Evolutionary conservation across 2,113 vertebrate species (phyloP).

Genomic region (Lethenteron camtschaticum): DNA sequence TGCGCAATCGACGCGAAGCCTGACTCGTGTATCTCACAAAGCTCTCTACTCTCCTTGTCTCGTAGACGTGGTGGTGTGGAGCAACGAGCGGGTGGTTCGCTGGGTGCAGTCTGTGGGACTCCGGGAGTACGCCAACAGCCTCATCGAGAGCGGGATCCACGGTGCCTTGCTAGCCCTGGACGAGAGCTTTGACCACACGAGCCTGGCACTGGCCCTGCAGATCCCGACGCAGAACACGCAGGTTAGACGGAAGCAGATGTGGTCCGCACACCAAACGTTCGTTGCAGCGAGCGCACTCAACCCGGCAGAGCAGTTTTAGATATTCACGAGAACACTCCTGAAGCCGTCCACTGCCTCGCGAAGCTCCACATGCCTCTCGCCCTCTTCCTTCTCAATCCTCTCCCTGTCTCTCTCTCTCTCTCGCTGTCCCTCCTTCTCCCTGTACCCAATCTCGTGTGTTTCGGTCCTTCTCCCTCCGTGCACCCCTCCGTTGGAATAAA

Average conservation of each 20-base stretch:
- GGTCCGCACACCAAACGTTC: too few species aligned
- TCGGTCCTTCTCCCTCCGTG: too few species aligned
- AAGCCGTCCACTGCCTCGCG: not conserved
- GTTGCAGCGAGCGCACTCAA: too few species aligned
- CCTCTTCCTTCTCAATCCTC: not conserved
- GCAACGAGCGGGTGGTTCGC: constrained; percentile 77
- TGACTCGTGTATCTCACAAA: not conserved
- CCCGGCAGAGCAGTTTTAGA: not conserved
- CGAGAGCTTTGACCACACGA: constrained; percentile 95
- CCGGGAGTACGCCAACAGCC: constrained; percentile 79
- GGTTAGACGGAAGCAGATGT: constrained; percentile 23
- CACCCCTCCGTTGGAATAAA: too few species aligned
- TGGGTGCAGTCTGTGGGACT: constrained; percentile 95
- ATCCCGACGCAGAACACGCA: constrained; percentile 94
- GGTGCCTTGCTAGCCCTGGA: constrained; percentile 81
- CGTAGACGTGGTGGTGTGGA: constrained; percentile 85
- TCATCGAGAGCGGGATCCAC: constrained; percentile 84
- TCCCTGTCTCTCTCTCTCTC: not conserved
- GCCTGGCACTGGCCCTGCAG: constrained; percentile 80
- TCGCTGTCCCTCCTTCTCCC: too few species aligned
- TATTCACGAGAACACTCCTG: not conserved
- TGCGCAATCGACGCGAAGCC: too few species aligned
- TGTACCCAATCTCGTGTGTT: too few species aligned
- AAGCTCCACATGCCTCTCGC: not conserved
- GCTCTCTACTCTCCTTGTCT: constrained; percentile 6